Percentiles rank a stretch among this genome's conserved stretches.
These are phyloP conservation scores for Netelia inedita DNA, from an alignment of 2,888 invertebrate genomes.

Conservation along the genomic window DNA sequence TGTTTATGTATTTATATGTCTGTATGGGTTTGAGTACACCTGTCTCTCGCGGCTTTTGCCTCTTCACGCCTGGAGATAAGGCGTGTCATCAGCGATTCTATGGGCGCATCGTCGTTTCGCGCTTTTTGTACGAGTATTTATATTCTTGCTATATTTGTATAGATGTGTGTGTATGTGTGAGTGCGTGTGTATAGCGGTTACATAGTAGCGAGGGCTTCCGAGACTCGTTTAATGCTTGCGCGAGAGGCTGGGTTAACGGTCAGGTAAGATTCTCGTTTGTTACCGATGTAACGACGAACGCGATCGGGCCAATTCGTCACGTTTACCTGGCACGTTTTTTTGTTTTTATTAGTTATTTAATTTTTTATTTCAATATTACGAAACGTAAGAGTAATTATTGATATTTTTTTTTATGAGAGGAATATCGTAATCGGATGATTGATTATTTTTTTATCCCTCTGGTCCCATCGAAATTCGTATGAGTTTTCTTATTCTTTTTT, in stretches of 20 bases:
- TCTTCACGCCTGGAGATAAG: constrained; percentile 67
- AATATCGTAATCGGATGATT: no score
- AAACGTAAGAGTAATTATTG: neutral
- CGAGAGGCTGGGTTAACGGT: neutral
- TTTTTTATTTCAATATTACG: neutral
- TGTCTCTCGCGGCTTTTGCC: constrained; percentile 52
- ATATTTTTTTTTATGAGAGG: neutral
- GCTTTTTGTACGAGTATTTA: constrained; percentile 56
- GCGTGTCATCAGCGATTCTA: constrained; percentile 67
- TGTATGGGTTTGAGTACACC: constrained; percentile 43
- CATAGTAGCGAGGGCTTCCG: constrained; percentile 46
- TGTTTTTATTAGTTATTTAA: neutral
- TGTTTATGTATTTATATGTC: neutral
- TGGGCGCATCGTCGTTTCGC: constrained; percentile 61
- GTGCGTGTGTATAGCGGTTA: constrained; percentile 6
- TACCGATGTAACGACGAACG: constrained; percentile 3
- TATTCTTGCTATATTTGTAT: neutral
- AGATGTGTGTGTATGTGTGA: constrained; percentile 9
- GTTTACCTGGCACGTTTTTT: neutral
- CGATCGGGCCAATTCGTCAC: neutral
- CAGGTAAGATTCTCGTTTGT: constrained; percentile 7
- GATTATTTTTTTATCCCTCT: no score
- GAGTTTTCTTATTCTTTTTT: neutral
- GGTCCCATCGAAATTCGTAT: neutral
- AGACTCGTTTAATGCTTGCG: constrained; percentile 18